phyloP scores from a whole-genome alignment of 2,113 vertebrate species.

The Macquaria ambigua region DNA sequence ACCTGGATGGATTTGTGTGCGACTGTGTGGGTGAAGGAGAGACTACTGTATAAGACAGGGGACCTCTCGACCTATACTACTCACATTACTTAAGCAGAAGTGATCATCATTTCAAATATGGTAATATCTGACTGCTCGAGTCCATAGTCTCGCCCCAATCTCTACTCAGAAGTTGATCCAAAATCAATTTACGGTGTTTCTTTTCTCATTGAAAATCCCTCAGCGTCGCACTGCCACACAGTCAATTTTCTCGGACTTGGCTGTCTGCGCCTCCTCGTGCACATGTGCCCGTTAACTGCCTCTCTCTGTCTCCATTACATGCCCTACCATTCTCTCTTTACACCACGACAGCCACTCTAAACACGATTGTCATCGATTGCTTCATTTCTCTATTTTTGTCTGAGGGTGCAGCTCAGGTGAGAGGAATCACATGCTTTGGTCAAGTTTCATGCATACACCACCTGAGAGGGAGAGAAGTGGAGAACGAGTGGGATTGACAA shows the following conservation, averaged over 20 bases:
- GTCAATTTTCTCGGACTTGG: constrained; percentile 54
- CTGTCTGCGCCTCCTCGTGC: neutral
- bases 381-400: constrained; percentile 46
- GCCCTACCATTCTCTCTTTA: constrained; percentile 54
- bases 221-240: constrained; percentile 32
- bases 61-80: constrained; percentile 12
- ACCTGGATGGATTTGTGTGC: constrained; percentile 41
- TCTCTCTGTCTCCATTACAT: constrained; percentile 56
- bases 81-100: constrained; percentile 26
- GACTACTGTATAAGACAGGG: constrained; percentile 28
- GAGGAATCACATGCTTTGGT: neutral
- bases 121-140: constrained; percentile 39
- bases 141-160: neutral
- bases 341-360: constrained; percentile 46
- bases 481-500: neutral
- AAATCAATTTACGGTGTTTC: constrained; percentile 56
- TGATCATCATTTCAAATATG: constrained; percentile 50
- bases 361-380: constrained; percentile 63
- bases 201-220: constrained; percentile 54
- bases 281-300: constrained; percentile 42
- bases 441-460: neutral
- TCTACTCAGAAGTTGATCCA: constrained; percentile 37
- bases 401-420: constrained; percentile 25
- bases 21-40: neutral
- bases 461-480: neutral